Percentiles rank a stretch among this genome's conserved stretches.
These are phyloP conservation scores for Tachycineta bicolor DNA, from an alignment of 2,113 vertebrate species.

Conservation along the genomic window DNA sequence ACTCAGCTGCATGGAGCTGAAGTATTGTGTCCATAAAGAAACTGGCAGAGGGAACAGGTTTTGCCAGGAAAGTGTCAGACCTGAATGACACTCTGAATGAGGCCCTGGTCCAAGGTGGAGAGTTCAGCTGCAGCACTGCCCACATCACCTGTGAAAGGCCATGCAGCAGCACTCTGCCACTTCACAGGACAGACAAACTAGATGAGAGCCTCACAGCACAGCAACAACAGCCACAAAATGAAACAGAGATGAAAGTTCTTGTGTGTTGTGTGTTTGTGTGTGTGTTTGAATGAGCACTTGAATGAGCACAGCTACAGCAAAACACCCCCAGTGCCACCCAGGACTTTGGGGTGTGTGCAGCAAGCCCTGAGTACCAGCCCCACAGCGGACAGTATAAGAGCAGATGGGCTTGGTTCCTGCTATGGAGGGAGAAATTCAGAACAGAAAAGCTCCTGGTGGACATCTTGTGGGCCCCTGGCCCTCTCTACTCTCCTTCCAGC, in stretches of 20 bases:
- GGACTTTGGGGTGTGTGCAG: not conserved
- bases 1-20: not conserved
- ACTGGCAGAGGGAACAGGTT: not conserved
- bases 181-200: not conserved
- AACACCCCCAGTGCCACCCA: not conserved
- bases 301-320: not conserved
- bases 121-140: not conserved
- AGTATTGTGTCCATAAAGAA: not conserved
- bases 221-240: not conserved
- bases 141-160: not conserved
- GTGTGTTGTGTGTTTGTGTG: rapidly evolving
- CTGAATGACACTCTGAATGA: not conserved
- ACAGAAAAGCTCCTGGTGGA: not conserved
- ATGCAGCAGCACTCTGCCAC: not conserved
- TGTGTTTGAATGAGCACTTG: not conserved
- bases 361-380: not conserved
- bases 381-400: not conserved
- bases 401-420: not conserved
- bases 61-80: not conserved
- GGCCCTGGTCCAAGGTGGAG: not conserved
- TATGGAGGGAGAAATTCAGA: not conserved
- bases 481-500: not conserved
- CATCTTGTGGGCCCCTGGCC: not conserved
- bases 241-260: not conserved
- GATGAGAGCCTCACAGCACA: not conserved